A percentile compares a stretch with the other conserved stretches of the same genome.
Conservation (phyloP, 2,113 vertebrate genomes). For the Tricholaema leucomelas region DNA sequence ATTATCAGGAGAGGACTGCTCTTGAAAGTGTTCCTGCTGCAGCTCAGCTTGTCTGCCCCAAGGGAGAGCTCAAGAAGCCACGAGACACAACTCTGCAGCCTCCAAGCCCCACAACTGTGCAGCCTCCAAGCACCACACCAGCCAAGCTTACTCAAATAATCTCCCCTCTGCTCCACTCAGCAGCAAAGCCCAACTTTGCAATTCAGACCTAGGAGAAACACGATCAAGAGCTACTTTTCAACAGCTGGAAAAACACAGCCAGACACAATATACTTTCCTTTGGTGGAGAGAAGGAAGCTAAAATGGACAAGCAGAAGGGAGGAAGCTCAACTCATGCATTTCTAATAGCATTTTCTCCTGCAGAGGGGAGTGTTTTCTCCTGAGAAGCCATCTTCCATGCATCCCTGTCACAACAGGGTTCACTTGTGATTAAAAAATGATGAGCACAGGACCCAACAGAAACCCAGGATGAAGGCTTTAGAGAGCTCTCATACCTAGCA, state of each 20-base stretch:
- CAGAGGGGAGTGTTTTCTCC: background rate
- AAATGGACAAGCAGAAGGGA: background rate
- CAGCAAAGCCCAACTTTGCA: background rate
- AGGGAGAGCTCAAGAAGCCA: background rate
- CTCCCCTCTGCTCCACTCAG: background rate
- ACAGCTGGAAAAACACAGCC: background rate
- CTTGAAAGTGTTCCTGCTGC: background rate
- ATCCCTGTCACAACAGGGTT: background rate
- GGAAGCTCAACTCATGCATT: background rate
- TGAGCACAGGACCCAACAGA: background rate
- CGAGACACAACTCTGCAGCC: background rate
- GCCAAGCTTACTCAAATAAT: constrained; percentile 14
- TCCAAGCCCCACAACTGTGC: background rate
- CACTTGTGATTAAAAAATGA: background rate
- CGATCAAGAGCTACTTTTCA: background rate
- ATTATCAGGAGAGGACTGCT: background rate
- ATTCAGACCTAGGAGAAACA: background rate
- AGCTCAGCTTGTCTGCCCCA: background rate
- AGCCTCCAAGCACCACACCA: background rate
- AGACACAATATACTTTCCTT: background rate
- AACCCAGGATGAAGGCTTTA: background rate
- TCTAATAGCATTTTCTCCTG: background rate
- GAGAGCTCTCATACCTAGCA: background rate
- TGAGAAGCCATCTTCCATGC: background rate
- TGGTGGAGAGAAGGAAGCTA: background rate